Percentiles rank a stretch among this genome's conserved stretches.
Conservation (phyloP, 2,113 vertebrate genomes). For the Oncorhynchus keta region DNA sequence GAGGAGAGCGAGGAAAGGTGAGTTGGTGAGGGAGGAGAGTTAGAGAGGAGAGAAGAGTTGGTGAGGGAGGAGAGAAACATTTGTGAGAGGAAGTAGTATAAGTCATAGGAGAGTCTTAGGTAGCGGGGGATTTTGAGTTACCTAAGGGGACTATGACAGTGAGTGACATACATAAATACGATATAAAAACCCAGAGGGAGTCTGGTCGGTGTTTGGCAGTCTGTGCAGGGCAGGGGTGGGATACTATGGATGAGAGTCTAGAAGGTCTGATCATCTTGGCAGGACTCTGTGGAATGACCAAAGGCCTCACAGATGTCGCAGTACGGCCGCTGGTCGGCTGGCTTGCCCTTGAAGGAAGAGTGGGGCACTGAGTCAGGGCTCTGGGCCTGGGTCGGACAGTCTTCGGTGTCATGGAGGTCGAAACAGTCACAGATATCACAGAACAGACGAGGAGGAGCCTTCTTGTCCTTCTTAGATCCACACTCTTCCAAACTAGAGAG, state of each 20-base stretch:
- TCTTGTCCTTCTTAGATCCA: slow-evolving; percentile 78
- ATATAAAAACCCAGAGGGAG: slow-evolving; percentile 69
- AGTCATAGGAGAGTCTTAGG: no score
- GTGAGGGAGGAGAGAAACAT: not conserved
- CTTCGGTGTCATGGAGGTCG: slow-evolving; percentile 94
- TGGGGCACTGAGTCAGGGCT: slow-evolving; percentile 87
- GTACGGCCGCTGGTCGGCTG: slow-evolving; percentile 87
- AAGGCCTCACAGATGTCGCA: slow-evolving; percentile 96
- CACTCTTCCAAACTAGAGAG: slow-evolving; percentile 60
- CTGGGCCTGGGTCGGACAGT: slow-evolving; percentile 93
- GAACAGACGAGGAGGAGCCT: slow-evolving; percentile 88
- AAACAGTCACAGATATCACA: slow-evolving; percentile 99
- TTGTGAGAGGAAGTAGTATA: no score
- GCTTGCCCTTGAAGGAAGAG: slow-evolving; percentile 87
- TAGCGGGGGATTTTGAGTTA: no score
- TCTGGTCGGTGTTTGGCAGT: slow-evolving; percentile 20
- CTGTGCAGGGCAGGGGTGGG: slow-evolving; percentile 26
- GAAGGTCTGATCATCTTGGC: slow-evolving; percentile 97
- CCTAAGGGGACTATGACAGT: no score
- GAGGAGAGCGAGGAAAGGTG: no score
- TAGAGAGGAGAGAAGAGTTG: no score
- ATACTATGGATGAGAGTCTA: slow-evolving; percentile 48
- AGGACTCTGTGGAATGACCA: slow-evolving; percentile 89
- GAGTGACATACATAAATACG: slow-evolving; percentile 52
- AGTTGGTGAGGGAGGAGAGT: no score